phyloP scores from a whole-genome alignment of 2,888 invertebrate genomes.

The Sphecodes monilicornis region DNA sequence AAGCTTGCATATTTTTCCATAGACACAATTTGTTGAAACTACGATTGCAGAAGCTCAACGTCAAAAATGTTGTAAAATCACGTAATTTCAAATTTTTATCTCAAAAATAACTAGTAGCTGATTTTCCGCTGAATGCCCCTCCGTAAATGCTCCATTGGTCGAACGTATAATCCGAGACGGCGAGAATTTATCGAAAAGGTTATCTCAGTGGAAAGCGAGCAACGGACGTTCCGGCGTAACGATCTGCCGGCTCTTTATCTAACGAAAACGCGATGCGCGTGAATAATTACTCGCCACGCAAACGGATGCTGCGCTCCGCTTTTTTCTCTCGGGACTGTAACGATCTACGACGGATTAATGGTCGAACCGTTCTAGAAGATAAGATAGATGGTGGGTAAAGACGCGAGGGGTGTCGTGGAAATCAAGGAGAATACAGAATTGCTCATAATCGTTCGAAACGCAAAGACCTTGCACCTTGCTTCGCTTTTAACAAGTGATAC shows the following conservation, averaged over 20 bases:
- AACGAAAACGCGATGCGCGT: conserved; percentile 31
- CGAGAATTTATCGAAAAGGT: conserved; percentile 54
- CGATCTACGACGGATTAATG: conserved; percentile 38
- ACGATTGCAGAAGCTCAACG: too few species aligned
- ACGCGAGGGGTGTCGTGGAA: not conserved
- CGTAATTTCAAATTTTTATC: not conserved
- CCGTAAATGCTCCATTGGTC: conserved; percentile 3
- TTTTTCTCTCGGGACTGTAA: conserved; percentile 29
- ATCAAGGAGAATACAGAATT: not conserved
- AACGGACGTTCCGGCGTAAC: conserved; percentile 36
- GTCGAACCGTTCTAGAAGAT: conserved; percentile 29
- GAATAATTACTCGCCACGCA: conserved; percentile 48
- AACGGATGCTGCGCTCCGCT: conserved; percentile 20
- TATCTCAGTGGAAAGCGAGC: conserved; percentile 49
- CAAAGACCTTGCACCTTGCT: not conserved
- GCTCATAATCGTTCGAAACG: not conserved
- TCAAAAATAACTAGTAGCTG: not conserved
- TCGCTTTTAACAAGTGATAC: not conserved
- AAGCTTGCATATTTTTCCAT: too few species aligned
- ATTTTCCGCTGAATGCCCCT: not conserved
- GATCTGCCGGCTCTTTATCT: conserved; percentile 45
- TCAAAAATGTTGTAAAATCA: not conserved
- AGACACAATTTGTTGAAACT: too few species aligned
- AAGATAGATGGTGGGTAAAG: conserved; percentile 37
- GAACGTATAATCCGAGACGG: conserved; percentile 30